Base-by-base conservation (phyloP, 2,888 invertebrate species). In the Deilephila porcellus region DNA sequence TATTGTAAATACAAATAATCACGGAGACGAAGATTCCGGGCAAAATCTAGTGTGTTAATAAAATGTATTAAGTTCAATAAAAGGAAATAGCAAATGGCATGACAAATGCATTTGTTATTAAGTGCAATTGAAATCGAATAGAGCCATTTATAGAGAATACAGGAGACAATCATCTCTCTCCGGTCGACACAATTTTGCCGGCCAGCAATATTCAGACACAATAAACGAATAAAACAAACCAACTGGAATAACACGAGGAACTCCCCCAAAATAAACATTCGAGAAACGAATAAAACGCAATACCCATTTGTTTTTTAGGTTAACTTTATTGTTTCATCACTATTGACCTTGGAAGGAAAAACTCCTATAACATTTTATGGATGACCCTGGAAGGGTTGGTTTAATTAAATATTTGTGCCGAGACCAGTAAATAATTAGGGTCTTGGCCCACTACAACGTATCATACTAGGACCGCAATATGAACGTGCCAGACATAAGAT, bases 381-480 rank as follows among this genome's bases (percentile, higher is more conserved):
- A 64, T 64, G 72, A n/a, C 25, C 64, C 20, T 45, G 62, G 29
- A 72, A 59, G 72, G 67, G 67, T 67, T 72, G 72, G 25, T 29
- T 72, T 72, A 67, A 72, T 72, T 72, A 67, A 72, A 72, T 72
- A 67, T 72, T 67, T 72, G 53, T 64, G 72, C 56, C 32, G 34
- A 59, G 45, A 53, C 37, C 72, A 52, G 37, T 63, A 74, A 76
- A 76, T 78, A 76, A 8, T 8, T 45, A 45, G 11, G 45, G 45
- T 45, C 45, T 45, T 45, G 45, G 45, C 45, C 11, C 14, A 45
- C 45, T 45, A 45, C 14, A 45, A 45, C 45, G 45, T 45, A 45
- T 37, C 37, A 37, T 45, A 45, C 11, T 7, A 37, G 7, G 37
- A 37, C 2, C 2, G 37, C 8, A 37, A 37, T 37, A 37, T 37